Evolutionary conservation across 1,140 invertebrate genomes (phyloP).

Genomic region (Leptinotarsa lineolata): DNA sequence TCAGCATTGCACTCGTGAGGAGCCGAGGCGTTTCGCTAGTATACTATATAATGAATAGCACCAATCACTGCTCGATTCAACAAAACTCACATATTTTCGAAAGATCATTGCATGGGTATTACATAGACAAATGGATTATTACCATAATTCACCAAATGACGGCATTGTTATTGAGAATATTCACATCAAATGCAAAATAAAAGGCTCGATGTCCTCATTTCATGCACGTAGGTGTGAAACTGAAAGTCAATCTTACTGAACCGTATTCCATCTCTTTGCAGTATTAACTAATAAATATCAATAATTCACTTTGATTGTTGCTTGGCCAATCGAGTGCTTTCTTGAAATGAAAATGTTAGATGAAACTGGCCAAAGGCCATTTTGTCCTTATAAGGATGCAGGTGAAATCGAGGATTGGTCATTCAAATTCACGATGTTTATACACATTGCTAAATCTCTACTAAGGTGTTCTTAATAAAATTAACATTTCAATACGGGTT

Average conservation of each 20-base stretch:
- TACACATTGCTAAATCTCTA: constrained; percentile 12
- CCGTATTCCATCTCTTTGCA: neutral
- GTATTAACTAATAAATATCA: neutral
- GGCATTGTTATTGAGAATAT: neutral
- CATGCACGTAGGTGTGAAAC: constrained; percentile 12
- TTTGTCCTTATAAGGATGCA: constrained; percentile 6
- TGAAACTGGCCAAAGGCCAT: neutral
- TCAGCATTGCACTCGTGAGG: too few species aligned
- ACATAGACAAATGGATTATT: too few species aligned
- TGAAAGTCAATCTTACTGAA: constrained; percentile 11
- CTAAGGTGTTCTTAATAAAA: neutral
- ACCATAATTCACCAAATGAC: too few species aligned
- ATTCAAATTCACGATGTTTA: neutral
- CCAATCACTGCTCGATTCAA: too few species aligned
- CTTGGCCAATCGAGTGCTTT: neutral
- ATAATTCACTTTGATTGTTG: neutral
- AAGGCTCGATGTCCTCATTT: constrained; percentile 12
- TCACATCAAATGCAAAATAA: constrained; percentile 2
- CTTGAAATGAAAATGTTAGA: neutral
- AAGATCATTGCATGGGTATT: too few species aligned
- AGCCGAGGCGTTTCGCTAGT: too few species aligned
- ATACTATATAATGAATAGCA: too few species aligned
- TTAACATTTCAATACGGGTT: neutral
- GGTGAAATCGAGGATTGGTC: constrained; percentile 10
- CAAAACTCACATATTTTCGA: too few species aligned